Evolutionary conservation across 2,113 vertebrate genomes (phyloP).

Genomic region (Rynchops niger): DNA sequence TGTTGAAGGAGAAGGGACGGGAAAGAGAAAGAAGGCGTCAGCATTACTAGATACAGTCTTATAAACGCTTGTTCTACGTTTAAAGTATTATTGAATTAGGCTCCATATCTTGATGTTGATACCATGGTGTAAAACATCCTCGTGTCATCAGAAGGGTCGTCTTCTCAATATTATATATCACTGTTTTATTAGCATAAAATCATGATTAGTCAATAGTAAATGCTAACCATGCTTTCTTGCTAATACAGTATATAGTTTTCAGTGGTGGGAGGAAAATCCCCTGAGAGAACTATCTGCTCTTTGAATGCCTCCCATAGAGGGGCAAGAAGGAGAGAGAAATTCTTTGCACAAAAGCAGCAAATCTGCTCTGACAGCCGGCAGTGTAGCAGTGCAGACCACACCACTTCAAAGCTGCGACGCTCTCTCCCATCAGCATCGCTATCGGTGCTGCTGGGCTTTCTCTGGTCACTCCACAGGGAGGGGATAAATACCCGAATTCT

Average conservation of each 20-base stretch:
- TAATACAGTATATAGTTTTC: neutral
- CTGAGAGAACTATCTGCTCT: neutral
- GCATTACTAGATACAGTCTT: neutral
- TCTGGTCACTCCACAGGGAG: neutral
- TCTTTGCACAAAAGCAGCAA: constrained; percentile 6
- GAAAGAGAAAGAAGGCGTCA: neutral
- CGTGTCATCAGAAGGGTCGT: neutral
- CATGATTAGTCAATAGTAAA: neutral
- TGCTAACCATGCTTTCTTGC: neutral
- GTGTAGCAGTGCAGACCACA: neutral
- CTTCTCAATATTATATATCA: neutral
- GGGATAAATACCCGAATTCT: neutral
- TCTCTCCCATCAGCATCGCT: neutral
- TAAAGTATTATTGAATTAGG: neutral
- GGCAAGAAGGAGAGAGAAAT: neutral
- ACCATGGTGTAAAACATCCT: neutral
- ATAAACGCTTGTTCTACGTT: neutral
- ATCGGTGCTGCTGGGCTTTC: neutral
- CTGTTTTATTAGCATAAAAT: neutral
- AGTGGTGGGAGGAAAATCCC: neutral
- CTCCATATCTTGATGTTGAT: neutral
- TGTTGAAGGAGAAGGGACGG: neutral
- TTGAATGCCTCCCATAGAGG: neutral
- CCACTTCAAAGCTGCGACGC: neutral
- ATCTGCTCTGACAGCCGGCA: neutral